Conservation (phyloP, 2,797 vertebrate species). For the Fistularia tabacaria region DNA sequence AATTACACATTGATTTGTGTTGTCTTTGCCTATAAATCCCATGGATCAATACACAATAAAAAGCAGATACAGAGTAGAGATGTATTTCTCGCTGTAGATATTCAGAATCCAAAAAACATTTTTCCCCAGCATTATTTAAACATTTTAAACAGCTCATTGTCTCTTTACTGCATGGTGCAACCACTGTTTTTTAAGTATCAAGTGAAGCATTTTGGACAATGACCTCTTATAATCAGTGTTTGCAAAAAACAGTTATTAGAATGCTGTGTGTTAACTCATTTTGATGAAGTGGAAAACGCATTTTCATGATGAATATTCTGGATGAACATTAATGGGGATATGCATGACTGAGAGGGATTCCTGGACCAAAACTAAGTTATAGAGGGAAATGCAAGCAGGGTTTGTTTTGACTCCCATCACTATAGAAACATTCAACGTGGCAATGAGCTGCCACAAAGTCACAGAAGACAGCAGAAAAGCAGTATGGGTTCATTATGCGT, state of each 20-base stretch:
- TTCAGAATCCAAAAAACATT: too few species aligned
- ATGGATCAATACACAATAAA: slow-evolving; percentile 32
- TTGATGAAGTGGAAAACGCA: not conserved
- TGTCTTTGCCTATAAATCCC: not conserved
- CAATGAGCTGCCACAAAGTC: slow-evolving; percentile 32
- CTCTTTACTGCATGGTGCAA: too few species aligned
- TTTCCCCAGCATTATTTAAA: too few species aligned
- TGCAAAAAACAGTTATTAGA: too few species aligned
- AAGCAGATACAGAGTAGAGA: slow-evolving; percentile 4
- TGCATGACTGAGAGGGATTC: slow-evolving; percentile 25
- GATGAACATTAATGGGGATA: not conserved
- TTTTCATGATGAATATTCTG: not conserved
- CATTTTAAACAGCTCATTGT: too few species aligned
- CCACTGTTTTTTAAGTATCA: slow-evolving; percentile 51
- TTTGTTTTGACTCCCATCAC: slow-evolving; percentile 58
- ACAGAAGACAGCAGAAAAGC: slow-evolving; percentile 38
- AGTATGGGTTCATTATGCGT: slow-evolving; percentile 14
- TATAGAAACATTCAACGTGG: slow-evolving; percentile 57
- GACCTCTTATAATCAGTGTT: slow-evolving; percentile 26
- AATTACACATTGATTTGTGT: too few species aligned
- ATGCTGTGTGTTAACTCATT: too few species aligned
- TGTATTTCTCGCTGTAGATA: too few species aligned
- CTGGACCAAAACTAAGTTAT: slow-evolving; percentile 23
- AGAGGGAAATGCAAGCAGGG: slow-evolving; percentile 34
- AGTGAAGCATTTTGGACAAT: slow-evolving; percentile 35